Evolutionary conservation across 2,113 vertebrate genomes (phyloP).

Genomic region (Austrofundulus limnaeus): DNA sequence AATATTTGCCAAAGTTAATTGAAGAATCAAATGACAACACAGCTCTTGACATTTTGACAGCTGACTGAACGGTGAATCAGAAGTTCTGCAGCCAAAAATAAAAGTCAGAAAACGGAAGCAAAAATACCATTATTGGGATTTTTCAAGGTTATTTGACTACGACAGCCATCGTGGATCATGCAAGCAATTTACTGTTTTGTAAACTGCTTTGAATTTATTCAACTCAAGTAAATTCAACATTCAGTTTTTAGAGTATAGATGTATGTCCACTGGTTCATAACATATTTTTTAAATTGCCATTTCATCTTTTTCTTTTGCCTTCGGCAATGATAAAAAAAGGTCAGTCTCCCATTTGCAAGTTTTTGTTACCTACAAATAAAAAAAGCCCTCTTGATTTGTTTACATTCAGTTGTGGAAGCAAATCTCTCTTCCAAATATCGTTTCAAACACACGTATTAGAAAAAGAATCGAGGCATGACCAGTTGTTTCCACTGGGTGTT

Average conservation of each 20-base stretch:
- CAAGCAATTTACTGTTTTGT: no score
- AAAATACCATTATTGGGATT: neutral
- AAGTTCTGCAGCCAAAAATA: neutral
- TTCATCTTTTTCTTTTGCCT: no score
- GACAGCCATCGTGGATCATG: no score
- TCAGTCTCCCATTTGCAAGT: no score
- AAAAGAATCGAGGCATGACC: constrained; percentile 16
- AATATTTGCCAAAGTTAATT: constrained; percentile 13
- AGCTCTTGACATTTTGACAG: constrained; percentile 20
- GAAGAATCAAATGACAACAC: constrained; percentile 1
- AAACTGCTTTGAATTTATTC: no score
- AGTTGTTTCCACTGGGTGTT: constrained; percentile 48
- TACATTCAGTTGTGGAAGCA: neutral
- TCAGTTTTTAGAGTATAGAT: no score
- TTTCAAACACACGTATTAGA: neutral
- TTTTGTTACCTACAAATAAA: no score
- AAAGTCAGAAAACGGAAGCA: neutral
- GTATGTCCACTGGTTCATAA: no score
- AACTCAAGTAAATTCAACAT: no score
- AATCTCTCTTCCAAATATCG: neutral
- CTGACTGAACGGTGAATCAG: constrained; percentile 7
- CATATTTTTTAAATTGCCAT: no score
- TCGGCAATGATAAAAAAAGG: no score
- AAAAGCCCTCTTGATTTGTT: neutral
- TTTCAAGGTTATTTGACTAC: no score